Evolutionary conservation across 92 coral and sea anemone genomes (phyloP).

Genomic region (Porites cylindrica): DNA sequence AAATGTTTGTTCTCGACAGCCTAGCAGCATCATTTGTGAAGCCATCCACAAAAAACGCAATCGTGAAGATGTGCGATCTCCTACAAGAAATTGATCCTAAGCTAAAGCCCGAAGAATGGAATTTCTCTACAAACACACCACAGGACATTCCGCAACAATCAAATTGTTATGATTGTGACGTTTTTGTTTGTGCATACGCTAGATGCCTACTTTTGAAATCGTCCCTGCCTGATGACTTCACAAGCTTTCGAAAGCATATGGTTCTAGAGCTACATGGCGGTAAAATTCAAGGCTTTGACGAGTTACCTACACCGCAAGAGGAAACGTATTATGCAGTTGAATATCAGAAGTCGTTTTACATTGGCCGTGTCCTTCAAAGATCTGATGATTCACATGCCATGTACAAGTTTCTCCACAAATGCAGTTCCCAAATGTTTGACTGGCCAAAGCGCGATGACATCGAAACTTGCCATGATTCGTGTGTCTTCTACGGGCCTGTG

Average conservation of each 20-base stretch:
- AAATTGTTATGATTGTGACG: slow-evolving; percentile 64
- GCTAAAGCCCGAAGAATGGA: slow-evolving; percentile 48
- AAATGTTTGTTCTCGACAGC: slow-evolving; percentile 52
- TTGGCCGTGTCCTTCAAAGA: slow-evolving; percentile 27
- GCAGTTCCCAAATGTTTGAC: background rate
- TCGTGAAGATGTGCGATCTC: slow-evolving; percentile 26
- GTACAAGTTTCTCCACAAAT: slow-evolving; percentile 9
- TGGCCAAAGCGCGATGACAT: slow-evolving; percentile 31
- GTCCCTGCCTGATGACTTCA: background rate
- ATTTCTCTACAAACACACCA: slow-evolving; percentile 29
- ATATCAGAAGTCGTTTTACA: slow-evolving; percentile 31
- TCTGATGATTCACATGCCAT: slow-evolving; percentile 13
- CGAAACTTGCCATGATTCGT: slow-evolving; percentile 34
- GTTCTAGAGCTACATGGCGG: slow-evolving; percentile 7
- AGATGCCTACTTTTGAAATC: slow-evolving; percentile 35
- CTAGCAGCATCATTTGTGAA: slow-evolving; percentile 39
- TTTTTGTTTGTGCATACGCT: slow-evolving; percentile 49
- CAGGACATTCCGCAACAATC: slow-evolving; percentile 52
- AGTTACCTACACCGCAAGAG: slow-evolving; percentile 21
- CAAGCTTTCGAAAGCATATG: slow-evolving; percentile 14
- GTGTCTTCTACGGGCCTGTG: slow-evolving; percentile 50
- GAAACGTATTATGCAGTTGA: slow-evolving; percentile 49
- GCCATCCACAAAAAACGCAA: slow-evolving; percentile 47
- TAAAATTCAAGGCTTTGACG: slow-evolving; percentile 26
- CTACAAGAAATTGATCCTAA: slow-evolving; percentile 22